phyloP scores from a whole-genome alignment of 2,797 vertebrate species.

The Poeciliopsis presidionis region DNA sequence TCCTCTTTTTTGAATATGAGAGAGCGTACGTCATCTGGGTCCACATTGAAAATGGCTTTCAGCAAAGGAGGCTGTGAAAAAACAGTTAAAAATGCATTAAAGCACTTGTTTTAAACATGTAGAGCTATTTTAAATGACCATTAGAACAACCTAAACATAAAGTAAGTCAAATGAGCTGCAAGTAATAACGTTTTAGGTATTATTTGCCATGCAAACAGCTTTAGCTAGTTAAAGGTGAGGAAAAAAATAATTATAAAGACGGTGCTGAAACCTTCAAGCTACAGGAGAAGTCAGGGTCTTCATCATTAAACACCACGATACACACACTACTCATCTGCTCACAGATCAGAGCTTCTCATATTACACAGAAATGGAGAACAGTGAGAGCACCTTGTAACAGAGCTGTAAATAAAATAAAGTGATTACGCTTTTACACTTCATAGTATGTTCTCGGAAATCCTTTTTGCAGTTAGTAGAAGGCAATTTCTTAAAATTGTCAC shows the following conservation, averaged over 20 bases:
- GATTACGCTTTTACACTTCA: constrained; percentile 20
- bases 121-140: constrained; percentile 1
- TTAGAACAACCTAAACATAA: background rate
- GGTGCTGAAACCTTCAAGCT: constrained; percentile 29
- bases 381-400: background rate
- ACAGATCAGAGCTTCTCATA: constrained; percentile 27
- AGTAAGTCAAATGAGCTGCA: background rate
- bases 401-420: constrained; percentile 31
- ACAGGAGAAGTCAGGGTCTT: constrained; percentile 86
- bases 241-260: constrained; percentile 41
- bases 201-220: background rate
- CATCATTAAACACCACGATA: constrained; percentile 90
- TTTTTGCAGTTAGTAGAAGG: constrained; percentile 9
- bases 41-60: constrained; percentile 99
- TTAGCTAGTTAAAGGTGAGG: background rate
- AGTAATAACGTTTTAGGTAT: constrained; percentile 5
- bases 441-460: constrained; percentile 22
- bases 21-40: constrained; percentile 96
- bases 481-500: constrained; percentile 31
- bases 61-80: constrained; percentile 91
- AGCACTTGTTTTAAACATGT: background rate
- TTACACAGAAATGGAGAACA: background rate
- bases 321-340: constrained; percentile 91
- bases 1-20: constrained; percentile 99
- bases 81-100: constrained; percentile 20